Evolutionary conservation across 2,888 invertebrate genomes (phyloP).

Genomic region (Leptinotarsa tumamoca): DNA sequence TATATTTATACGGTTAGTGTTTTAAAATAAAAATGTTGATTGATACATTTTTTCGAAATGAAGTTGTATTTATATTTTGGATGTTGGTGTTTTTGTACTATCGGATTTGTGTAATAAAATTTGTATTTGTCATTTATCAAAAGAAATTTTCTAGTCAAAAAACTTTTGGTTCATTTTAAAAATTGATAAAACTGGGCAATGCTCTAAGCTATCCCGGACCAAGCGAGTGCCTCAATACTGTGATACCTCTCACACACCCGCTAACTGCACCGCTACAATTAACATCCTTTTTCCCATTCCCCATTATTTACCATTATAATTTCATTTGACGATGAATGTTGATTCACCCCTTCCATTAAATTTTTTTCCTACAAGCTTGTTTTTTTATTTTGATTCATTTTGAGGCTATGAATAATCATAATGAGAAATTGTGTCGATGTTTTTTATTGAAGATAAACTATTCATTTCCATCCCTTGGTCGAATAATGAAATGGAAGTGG

Average conservation of each 20-base stretch:
- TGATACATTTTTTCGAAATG: conserved; percentile 27
- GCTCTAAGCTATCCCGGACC: conserved; percentile 62
- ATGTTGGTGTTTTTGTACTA: conserved; percentile 35
- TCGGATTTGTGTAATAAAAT: conserved; percentile 37
- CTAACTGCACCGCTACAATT: conserved; percentile 58
- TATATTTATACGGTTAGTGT: conserved; percentile 34
- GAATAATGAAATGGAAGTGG: background rate
- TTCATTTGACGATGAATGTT: conserved; percentile 28
- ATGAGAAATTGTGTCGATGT: no score
- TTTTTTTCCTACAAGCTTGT: background rate
- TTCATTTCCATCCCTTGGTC: background rate
- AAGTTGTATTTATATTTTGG: conserved; percentile 24
- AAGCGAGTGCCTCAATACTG: conserved; percentile 67
- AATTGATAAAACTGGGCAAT: conserved; percentile 52
- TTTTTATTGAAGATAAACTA: background rate
- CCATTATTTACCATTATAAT: conserved; percentile 36
- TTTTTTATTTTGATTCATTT: no score
- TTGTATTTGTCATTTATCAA: conserved; percentile 35
- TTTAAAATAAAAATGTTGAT: conserved; percentile 18
- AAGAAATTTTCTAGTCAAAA: conserved; percentile 60
- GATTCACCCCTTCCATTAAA: conserved; percentile 33
- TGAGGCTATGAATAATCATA: no score
- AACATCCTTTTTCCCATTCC: conserved; percentile 49
- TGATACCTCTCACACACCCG: conserved; percentile 64
- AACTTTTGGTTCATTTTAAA: conserved; percentile 50